Evolutionary conservation across 2,113 vertebrate genomes (phyloP).

Genomic region (Shinisaurus crocodilurus): DNA sequence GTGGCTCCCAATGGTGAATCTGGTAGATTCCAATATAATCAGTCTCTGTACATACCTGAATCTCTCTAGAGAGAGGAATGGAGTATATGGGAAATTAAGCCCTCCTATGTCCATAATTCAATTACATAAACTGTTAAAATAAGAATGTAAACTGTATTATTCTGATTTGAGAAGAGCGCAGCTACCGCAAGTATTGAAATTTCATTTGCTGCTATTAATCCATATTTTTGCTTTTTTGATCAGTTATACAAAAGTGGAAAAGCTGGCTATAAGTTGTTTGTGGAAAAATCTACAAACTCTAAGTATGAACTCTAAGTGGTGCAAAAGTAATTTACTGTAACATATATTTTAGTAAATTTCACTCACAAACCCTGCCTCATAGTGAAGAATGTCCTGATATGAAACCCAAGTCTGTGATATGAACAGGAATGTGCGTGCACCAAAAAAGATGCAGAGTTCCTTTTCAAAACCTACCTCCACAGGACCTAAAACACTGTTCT

Average conservation of each 20-base stretch:
- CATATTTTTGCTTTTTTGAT: background rate
- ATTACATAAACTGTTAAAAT: background rate
- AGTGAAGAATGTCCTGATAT: background rate
- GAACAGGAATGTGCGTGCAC: background rate
- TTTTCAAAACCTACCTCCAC: background rate
- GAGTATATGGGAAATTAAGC: background rate
- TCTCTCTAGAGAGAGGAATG: background rate
- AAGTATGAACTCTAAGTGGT: background rate
- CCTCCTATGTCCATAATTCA: background rate
- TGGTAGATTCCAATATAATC: background rate
- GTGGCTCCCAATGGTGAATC: background rate
- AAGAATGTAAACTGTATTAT: background rate
- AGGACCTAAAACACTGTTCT: background rate
- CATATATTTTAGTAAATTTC: background rate
- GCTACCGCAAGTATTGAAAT: background rate
- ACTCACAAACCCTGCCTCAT: background rate
- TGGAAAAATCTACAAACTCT: background rate
- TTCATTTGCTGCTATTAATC: background rate
- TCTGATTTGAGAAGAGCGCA: background rate
- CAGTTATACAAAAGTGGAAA: background rate
- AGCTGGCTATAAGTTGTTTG: background rate
- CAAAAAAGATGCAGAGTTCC: background rate
- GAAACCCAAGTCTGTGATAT: background rate
- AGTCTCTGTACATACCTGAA: background rate
- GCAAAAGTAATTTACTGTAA: background rate